Conservation (phyloP, 2,113 vertebrate genomes). For the Pardalotus punctatus region DNA sequence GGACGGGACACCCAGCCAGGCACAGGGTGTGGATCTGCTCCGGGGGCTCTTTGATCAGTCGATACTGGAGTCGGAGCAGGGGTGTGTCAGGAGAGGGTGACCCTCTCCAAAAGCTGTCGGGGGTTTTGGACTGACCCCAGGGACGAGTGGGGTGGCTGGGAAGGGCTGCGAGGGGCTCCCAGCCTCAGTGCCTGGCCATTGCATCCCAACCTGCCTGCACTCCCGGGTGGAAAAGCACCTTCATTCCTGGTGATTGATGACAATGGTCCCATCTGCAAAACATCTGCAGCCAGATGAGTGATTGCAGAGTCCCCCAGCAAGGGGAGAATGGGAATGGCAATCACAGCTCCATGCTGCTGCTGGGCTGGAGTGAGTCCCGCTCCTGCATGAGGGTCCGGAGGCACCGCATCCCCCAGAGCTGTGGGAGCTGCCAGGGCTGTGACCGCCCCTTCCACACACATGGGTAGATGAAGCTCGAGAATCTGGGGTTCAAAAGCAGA, state of each 20-base stretch:
- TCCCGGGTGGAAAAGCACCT: rapidly evolving
- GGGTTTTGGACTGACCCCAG: not conserved
- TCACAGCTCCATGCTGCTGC: rapidly evolving
- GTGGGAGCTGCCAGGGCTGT: not conserved
- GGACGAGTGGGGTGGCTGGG: rapidly evolving
- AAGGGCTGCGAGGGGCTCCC: not conserved
- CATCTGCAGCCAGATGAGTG: not conserved
- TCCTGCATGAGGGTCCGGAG: rapidly evolving
- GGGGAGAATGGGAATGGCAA: rapidly evolving
- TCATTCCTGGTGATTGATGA: not conserved
- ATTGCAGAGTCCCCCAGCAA: rapidly evolving
- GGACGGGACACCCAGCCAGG: not conserved
- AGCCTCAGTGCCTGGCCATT: rapidly evolving
- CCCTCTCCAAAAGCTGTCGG: not conserved
- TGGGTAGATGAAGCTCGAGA: rapidly evolving
- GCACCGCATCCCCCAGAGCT: rapidly evolving
- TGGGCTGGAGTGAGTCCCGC: rapidly evolving
- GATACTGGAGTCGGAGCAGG: not conserved
- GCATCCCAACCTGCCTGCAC: not conserved
- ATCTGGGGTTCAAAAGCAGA: not conserved
- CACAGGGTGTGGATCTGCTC: rapidly evolving
- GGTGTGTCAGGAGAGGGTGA: not conserved
- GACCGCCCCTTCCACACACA: rapidly evolving
- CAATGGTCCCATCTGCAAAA: not conserved
- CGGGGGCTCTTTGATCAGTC: rapidly evolving